These are phyloP conservation scores for Anser brachyrhynchus DNA, from an alignment of 2,113 vertebrate species.

Conservation along the genomic window DNA sequence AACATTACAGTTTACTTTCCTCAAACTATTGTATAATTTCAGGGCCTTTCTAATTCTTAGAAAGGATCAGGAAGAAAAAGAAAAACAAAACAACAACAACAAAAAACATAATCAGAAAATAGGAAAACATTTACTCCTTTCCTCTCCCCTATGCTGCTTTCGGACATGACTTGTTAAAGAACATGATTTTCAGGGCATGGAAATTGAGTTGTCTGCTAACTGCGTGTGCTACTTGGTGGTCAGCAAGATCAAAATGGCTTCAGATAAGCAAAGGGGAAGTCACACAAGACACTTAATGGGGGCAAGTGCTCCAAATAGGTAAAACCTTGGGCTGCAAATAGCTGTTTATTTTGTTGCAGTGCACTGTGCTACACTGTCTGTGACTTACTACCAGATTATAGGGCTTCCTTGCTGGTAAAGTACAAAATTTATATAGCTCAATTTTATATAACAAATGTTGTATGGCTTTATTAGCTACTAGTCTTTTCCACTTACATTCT, in stretches of 20 bases:
- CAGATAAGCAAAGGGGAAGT: background rate
- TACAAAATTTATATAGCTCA: background rate
- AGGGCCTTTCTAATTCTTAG: background rate
- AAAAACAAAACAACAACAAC: background rate
- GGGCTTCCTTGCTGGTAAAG: background rate
- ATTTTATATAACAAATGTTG: too few relatives aligned
- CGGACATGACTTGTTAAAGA: background rate
- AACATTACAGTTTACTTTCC: background rate
- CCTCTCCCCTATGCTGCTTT: background rate
- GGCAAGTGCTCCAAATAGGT: background rate
- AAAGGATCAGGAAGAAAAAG: background rate
- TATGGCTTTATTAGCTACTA: background rate
- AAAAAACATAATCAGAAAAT: background rate
- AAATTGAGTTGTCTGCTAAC: background rate
- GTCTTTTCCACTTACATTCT: background rate
- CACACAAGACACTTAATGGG: background rate
- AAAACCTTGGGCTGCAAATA: background rate
- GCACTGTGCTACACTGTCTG: background rate
- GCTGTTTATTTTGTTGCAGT: background rate
- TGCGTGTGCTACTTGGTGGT: fast-evolving
- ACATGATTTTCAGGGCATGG: background rate
- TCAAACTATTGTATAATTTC: background rate
- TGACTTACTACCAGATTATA: background rate
- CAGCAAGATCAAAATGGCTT: background rate
- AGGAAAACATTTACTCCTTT: background rate